Conservation (phyloP, 2,113 vertebrate species). For the Oenanthe melanoleuca region DNA sequence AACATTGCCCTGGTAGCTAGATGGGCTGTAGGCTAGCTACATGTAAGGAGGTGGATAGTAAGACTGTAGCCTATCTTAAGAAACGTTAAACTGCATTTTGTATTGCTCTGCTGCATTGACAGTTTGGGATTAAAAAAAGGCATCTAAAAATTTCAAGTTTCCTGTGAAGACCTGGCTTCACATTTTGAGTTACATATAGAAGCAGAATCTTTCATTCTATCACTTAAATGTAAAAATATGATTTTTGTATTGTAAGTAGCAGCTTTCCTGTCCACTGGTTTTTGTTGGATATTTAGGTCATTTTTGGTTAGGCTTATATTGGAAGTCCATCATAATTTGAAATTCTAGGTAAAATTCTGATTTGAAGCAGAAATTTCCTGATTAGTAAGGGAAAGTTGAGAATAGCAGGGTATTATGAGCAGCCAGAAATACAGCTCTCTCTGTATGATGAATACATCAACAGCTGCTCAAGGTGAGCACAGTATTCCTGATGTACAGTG, state of each 20-base stretch:
- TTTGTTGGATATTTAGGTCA: background rate
- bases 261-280: background rate
- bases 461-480: background rate
- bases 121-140: background rate
- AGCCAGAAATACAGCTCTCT: background rate
- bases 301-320: background rate
- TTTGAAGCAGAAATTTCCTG: background rate
- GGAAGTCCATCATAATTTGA: background rate
- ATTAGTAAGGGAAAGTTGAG: background rate
- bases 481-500: background rate
- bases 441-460: background rate
- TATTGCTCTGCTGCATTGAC: background rate
- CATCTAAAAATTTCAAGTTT: background rate
- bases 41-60: background rate
- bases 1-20: background rate
- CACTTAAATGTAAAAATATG: background rate
- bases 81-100: background rate
- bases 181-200: background rate
- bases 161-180: background rate
- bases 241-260: background rate
- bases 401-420: background rate
- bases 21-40: background rate
- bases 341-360: background rate
- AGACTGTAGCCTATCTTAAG: rapidly evolving
- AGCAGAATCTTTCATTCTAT: background rate